Evolutionary conservation across 2,797 vertebrate species (phyloP), one percentile per base, ranked within the genome.

Genomic region (Heterohyrax brucei): DNA sequence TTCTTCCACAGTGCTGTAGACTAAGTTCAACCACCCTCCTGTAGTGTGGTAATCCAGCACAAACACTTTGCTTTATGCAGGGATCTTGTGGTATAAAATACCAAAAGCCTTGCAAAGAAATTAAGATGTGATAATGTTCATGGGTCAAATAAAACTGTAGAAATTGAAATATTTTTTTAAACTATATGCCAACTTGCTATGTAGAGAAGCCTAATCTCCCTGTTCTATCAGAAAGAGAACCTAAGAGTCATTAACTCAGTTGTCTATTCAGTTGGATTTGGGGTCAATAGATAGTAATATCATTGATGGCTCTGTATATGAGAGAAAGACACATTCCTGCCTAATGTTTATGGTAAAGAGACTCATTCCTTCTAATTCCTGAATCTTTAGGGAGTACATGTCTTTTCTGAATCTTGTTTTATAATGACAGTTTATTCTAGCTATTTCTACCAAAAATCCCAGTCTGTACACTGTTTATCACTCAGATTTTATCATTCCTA

Each of bases 371-470:
- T 91, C 66, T 21, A 0, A 94, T 56, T 90, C 87, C 53, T 85
- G 96, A 87, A 33, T 83, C 53, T 95, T 68, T 68, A 33, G 10
- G 89, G 53, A 80, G 33, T 66, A 56, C 19, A 48, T 82, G 26
- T 50, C 70, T 91, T 64, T 95, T 84, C 12, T 87, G 79, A 61
- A 80, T 3, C 10, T 14, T 80, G 87, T 88, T 95, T 96, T 95
- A 76, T 87, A 86, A 10, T 61, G 28, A 96, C 84, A 92, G 68
- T 81, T 91, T 62, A 48, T 39, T 21, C 73, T 95, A 48, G 44
- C 68, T 96, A 9, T 85, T 28, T 0, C 93, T 22, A 3, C 75
- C 91, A 91, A 62, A 24, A 76, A 61, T 30, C 94, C 16, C 14
- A 77, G n/a, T 18, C 62, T 75, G 66, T 96, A 61, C 7, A 59